Evolutionary conservation across 2,797 vertebrate genomes (phyloP).

Genomic region (Halcyon badia): DNA sequence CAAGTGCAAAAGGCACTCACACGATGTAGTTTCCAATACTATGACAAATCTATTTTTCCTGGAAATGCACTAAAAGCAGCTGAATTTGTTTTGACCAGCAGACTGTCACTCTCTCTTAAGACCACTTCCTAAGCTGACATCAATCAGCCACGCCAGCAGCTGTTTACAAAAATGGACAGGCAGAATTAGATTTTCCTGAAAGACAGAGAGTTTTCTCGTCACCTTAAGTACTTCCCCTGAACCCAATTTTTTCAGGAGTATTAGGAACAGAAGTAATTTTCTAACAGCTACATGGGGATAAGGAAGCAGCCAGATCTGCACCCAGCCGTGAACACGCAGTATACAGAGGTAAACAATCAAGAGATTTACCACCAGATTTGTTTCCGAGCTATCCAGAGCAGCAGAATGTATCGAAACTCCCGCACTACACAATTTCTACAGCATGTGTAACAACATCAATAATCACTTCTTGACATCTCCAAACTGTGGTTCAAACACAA

Average conservation of each 20-base stretch:
- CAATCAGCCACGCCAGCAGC: constrained; percentile 43
- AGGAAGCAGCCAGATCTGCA: neutral
- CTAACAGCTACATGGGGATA: neutral
- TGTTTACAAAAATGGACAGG: constrained; percentile 22
- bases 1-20: neutral
- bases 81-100: constrained; percentile 41
- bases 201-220: neutral
- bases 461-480: neutral
- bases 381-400: neutral
- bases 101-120: neutral
- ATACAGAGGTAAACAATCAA: neutral
- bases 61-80: constrained; percentile 44
- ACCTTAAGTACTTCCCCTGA: constrained; percentile 23
- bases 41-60: neutral
- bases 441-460: neutral
- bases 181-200: neutral
- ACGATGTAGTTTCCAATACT: neutral
- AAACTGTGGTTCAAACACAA: neutral
- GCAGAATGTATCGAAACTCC: neutral
- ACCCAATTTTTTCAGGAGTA: constrained; percentile 18
- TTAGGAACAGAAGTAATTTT: constrained; percentile 8
- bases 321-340: neutral
- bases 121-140: constrained; percentile 42
- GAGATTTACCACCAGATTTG: constrained; percentile 1
- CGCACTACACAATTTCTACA: neutral